Base-by-base conservation (phyloP, 2,888 invertebrate species). In the Ditula angustiorana region DNA sequence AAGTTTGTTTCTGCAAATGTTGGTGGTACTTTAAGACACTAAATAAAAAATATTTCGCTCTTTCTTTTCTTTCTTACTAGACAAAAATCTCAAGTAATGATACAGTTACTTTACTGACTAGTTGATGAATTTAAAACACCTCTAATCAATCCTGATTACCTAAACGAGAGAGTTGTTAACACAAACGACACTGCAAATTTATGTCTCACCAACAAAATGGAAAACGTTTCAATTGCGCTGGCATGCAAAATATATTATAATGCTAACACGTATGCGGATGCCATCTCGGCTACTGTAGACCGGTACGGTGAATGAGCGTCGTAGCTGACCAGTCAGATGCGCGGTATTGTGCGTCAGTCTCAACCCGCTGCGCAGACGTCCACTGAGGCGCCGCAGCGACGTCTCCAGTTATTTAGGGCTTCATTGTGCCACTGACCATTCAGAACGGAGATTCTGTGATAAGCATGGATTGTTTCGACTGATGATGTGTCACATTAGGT, bases 261-360 rank as follows among this genome's bases (percentile, higher is more conserved):
- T 37, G 58, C 74, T 82, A 80, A 81, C 79, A 83, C 80, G 80
- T 81, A 81, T 78, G 81, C 83, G 82, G 82, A 82, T 83, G 82
- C 81, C 19, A 19, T 10, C 19, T 33, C 33, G 78, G 79, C 75
- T 71, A 76, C 71, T 74, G 70, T 72, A 73, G 76, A 76, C 73
- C 71, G 68, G 69, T 70, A 71, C 65, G 71, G 74, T 80, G 83
- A 82, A 86, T 82, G 83, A 82, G 77, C 75, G 77, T 41, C 41
- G 16, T 83, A 84, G 82, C 83, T 74, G 80, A 74, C 71, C 80
- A 89, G 92, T 92, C 92, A 90, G 78, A 64, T 66, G 65, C 67
- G 74, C 68, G 49, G 86, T 82, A 92, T 92, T 92, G 91, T 92
- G 83, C 81, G 90, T 92, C 92, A 91, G 79, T 92, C 87, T 73